These are phyloP conservation scores for Maccullochella peelii DNA, from an alignment of 2,113 vertebrate genomes.

Conservation along the genomic window DNA sequence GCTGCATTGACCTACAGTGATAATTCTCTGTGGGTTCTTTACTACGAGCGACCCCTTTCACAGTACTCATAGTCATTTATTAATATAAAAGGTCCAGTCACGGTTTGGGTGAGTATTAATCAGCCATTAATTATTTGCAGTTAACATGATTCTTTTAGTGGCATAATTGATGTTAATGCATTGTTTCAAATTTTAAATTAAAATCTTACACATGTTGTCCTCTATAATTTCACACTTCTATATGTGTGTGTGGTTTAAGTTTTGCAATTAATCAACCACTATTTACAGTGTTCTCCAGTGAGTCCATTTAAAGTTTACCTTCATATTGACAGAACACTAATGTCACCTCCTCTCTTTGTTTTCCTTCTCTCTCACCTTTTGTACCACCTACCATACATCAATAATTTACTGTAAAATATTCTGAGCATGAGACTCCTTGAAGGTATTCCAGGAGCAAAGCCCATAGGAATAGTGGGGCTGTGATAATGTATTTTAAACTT, in stretches of 20 bases:
- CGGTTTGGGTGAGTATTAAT: not conserved
- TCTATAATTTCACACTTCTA: not conserved
- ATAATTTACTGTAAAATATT: slow-evolving; percentile 79
- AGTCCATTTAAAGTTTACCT: slow-evolving; percentile 52
- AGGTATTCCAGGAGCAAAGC: slow-evolving; percentile 72
- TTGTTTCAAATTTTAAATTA: slow-evolving; percentile 15
- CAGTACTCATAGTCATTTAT: not conserved
- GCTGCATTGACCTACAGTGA: not conserved
- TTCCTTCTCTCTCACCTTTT: slow-evolving; percentile 66
- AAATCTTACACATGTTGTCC: slow-evolving; percentile 7
- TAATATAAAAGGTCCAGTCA: not conserved
- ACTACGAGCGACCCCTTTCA: not conserved
- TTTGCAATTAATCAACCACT: not conserved
- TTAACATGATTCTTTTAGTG: slow-evolving; percentile 1
- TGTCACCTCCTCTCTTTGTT: slow-evolving; percentile 65
- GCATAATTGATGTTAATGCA: slow-evolving; percentile 9
- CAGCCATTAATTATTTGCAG: slow-evolving; percentile 4
- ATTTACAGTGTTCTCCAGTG: slow-evolving; percentile 3
- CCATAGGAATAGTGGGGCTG: slow-evolving; percentile 66
- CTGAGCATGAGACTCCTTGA: slow-evolving; percentile 78
- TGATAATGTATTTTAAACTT: slow-evolving; percentile 85
- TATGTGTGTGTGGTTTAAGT: not conserved
- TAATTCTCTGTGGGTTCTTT: not conserved
- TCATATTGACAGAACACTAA: slow-evolving; percentile 41
- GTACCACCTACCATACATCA: slow-evolving; percentile 52